Conservation (phyloP, 2,113 vertebrate genomes). For the Neofelis nebulosa region DNA sequence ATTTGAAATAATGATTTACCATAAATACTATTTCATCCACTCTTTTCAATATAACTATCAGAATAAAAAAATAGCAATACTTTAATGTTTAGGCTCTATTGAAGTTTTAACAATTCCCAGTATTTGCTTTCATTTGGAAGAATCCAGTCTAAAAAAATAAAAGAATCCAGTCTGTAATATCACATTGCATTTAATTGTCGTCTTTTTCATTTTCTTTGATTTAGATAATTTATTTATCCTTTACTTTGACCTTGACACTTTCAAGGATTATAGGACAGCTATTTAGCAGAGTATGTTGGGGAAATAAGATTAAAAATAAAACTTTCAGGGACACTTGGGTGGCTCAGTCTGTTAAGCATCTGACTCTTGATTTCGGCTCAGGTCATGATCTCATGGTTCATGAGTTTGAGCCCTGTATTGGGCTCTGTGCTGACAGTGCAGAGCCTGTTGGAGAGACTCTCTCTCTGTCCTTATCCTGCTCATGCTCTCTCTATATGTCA, state of each 20-base stretch:
- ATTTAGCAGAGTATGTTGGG: neutral
- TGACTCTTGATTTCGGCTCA: too few relatives aligned
- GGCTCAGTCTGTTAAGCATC: too few relatives aligned
- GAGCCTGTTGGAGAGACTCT: too few relatives aligned
- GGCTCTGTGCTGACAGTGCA: too few relatives aligned
- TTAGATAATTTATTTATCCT: neutral
- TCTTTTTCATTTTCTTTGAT: neutral
- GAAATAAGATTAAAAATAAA: neutral
- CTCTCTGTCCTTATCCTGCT: too few relatives aligned
- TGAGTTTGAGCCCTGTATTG: too few relatives aligned
- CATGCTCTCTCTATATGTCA: too few relatives aligned
- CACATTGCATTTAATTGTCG: neutral
- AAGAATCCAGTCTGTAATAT: neutral
- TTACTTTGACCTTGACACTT: neutral
- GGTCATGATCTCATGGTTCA: too few relatives aligned
- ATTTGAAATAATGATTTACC: neutral
- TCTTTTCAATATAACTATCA: neutral
- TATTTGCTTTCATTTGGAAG: neutral
- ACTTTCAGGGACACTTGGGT: neutral
- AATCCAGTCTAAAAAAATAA: neutral
- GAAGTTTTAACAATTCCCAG: neutral
- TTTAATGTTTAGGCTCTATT: neutral
- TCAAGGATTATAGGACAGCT: neutral
- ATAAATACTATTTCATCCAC: neutral
- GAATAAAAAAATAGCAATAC: neutral